Evolutionary conservation across 2,797 vertebrate species (phyloP).

Genomic region (Champsocephalus gunnari): DNA sequence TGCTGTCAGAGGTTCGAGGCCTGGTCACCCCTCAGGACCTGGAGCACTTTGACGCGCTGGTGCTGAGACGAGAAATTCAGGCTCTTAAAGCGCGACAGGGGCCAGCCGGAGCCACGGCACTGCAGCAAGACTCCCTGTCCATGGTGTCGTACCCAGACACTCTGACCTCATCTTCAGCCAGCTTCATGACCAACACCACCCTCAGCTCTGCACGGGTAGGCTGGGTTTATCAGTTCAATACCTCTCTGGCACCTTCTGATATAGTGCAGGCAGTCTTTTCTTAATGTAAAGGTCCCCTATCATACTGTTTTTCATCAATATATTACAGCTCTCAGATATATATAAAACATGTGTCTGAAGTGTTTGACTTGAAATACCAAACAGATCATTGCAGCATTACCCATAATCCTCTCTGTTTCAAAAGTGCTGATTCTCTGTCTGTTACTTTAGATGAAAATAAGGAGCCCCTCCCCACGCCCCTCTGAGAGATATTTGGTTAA

Average conservation of each 20-base stretch:
- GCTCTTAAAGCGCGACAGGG: constrained; percentile 94
- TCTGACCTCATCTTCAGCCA: constrained; percentile 90
- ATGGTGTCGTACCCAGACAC: constrained; percentile 93
- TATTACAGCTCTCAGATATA: too few species aligned
- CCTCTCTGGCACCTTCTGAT: neutral
- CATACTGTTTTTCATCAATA: too few species aligned
- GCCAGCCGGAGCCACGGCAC: constrained; percentile 44
- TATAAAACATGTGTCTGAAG: too few species aligned
- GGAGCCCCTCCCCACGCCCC: too few species aligned
- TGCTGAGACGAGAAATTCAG: constrained; percentile 94
- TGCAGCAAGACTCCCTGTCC: constrained; percentile 87
- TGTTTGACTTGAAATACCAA: too few species aligned
- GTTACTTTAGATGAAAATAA: too few species aligned
- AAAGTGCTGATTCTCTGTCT: too few species aligned
- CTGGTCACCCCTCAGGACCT: constrained; percentile 92
- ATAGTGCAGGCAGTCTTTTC: neutral
- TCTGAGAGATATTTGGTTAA: too few species aligned
- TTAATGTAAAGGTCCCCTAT: too few species aligned
- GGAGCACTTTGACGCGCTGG: constrained; percentile 93
- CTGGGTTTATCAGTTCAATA: neutral
- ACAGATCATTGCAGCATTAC: too few species aligned
- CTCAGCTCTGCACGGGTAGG: constrained; percentile 96
- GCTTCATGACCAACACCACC: constrained; percentile 95
- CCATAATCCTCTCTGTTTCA: too few species aligned
- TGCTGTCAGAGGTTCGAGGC: constrained; percentile 93